phyloP scores from a whole-genome alignment of 2,797 vertebrate genomes.

The Anolis apletophallus region DNA sequence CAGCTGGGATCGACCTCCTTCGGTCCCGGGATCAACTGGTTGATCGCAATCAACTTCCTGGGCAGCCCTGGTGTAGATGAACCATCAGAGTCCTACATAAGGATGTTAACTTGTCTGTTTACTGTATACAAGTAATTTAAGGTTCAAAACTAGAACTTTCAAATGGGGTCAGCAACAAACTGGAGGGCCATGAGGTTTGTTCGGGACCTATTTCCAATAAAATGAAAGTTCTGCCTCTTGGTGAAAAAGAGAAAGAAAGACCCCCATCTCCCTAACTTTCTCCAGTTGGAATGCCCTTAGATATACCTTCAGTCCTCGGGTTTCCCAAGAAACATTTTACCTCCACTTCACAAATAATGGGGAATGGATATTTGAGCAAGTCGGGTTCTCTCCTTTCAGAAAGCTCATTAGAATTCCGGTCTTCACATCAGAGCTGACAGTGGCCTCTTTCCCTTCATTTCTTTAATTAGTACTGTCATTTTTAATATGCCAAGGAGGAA shows the following conservation, averaged over 20 bases:
- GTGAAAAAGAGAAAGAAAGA: not conserved
- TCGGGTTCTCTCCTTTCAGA: conserved; percentile 23
- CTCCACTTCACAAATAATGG: not conserved
- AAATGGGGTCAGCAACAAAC: no score
- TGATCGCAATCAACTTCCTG: no score
- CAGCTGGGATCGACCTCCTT: no score
- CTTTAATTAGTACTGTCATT: conserved; percentile 69
- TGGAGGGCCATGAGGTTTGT: no score
- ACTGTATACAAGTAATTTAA: no score
- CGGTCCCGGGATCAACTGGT: no score
- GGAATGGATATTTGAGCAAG: conserved; percentile 13
- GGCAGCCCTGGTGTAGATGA: no score
- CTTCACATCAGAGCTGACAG: conserved; percentile 38
- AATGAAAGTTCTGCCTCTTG: no score
- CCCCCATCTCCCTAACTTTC: not conserved
- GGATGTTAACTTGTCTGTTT: no score
- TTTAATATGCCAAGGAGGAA: conserved; percentile 61
- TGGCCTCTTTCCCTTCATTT: conserved; percentile 46
- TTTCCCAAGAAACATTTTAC: not conserved
- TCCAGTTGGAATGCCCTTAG: not conserved
- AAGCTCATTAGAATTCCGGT: conserved; percentile 57
- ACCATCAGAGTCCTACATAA: no score
- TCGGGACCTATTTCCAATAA: no score
- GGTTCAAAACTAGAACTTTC: no score
- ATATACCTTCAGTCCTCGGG: not conserved